These are phyloP conservation scores for Nyleta sp. DNA, from an alignment of 2,888 invertebrate species.

Conservation along the genomic window DNA sequence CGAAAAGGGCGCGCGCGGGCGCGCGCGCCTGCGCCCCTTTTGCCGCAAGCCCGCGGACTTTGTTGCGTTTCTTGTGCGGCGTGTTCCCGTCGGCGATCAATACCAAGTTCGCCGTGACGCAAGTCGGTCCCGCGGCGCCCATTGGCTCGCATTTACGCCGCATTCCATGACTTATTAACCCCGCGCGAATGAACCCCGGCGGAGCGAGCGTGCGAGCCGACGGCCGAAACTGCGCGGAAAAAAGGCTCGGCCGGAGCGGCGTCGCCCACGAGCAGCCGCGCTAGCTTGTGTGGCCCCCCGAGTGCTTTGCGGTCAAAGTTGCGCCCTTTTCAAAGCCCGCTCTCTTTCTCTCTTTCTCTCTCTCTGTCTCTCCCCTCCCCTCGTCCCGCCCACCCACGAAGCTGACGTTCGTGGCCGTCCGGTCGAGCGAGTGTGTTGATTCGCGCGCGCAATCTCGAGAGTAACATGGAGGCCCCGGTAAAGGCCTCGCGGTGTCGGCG, in stretches of 20 bases:
- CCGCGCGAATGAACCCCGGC: constrained; percentile 81
- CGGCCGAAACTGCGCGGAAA: constrained; percentile 9
- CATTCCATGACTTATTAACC: constrained; percentile 85
- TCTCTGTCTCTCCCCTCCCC: no score
- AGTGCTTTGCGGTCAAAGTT: no score
- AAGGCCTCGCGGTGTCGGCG: constrained; percentile 77
- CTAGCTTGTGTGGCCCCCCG: no score
- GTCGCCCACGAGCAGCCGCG: constrained; percentile 80
- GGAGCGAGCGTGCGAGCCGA: constrained; percentile 20
- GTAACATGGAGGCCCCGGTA: constrained; percentile 83
- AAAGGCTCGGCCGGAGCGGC: neutral
- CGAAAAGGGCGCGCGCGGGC: constrained; percentile 22
- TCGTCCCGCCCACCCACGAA: no score
- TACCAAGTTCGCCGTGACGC: constrained; percentile 84
- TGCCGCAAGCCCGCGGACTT: constrained; percentile 40
- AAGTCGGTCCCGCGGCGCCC: constrained; percentile 81
- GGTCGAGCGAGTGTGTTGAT: constrained; percentile 54
- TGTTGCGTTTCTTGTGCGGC: constrained; percentile 55
- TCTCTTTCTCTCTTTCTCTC: no score
- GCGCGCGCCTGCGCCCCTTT: constrained; percentile 34
- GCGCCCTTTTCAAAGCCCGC: no score
- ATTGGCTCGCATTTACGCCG: constrained; percentile 84
- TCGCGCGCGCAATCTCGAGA: constrained; percentile 82
- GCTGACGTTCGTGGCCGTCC: no score
- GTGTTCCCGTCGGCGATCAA: constrained; percentile 80